Base-by-base conservation (phyloP, 2,797 vertebrate species). In the Rhabdophis nuchalis region DNA sequence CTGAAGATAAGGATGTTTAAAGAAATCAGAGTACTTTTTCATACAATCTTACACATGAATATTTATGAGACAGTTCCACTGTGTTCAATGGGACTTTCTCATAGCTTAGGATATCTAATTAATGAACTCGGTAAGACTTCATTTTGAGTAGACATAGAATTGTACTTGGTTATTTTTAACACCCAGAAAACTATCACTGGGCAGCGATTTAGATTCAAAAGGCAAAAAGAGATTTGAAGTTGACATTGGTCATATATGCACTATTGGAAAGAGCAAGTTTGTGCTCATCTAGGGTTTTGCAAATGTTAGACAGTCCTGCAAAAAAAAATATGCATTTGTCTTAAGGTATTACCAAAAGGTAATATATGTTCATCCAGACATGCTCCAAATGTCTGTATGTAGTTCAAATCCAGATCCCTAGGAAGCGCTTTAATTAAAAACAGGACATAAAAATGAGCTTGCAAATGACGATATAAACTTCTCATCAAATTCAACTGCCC, bases 21-120 rank as follows among this genome's bases (percentile, higher is more conserved):
- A 93, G 90, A 94, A 92, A 61, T 16, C 46, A 92, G 29, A 90
- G 77, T n/a, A 93, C 18, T 92, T 93, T 57, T n/a, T 41, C 36
- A 54, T 41, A 53, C 23, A 90, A 90, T 57, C 53, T 77, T 85
- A 57, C 29, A 23, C 68, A 57, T 16, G 7, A 57, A 36, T 56
- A 90, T 36, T 25, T 56, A 90, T 72, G 32, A 90, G 64, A 72
- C 13, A 54, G 64, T 3, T n/a, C n/a, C 50, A 89, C 36, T n/a
- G 52, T 53, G 50, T 57, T 90, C 32, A 58, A n/a, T 46, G 25
- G 53, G 25, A 82, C 25, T 87, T 87, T 50, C 25, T 53, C 41
- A 89, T n/a, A 64, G 14, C 12, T 82, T 82, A 82, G 14, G 56
- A 57, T 85, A 9, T 82, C 41, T 53, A 46, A 56, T 27, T 54